Evolutionary conservation across 2,888 invertebrate species (phyloP).

Genomic region (Leptinotarsa haldemani): DNA sequence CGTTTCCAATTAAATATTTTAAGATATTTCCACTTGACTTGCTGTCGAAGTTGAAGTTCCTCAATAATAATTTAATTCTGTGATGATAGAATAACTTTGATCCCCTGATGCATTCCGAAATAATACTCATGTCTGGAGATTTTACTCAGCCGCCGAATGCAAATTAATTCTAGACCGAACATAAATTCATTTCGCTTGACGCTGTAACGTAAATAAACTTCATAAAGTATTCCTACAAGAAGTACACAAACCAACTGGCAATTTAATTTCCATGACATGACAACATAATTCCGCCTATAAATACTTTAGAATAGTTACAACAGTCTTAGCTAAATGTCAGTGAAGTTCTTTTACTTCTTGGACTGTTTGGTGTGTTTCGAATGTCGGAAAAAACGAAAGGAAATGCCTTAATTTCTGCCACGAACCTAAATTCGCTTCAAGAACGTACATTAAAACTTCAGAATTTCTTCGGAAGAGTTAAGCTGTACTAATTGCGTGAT

Average conservation of each 20-base stretch:
- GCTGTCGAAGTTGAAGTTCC: too few species aligned
- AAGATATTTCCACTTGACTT: too few species aligned
- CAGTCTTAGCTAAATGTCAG: slow-evolving; percentile 39
- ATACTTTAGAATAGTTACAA: slow-evolving; percentile 37
- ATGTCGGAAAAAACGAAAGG: slow-evolving; percentile 47
- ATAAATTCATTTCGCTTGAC: slow-evolving; percentile 14
- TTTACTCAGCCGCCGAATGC: background rate
- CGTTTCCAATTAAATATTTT: too few species aligned
- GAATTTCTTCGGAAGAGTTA: slow-evolving; percentile 63
- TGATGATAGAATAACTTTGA: too few species aligned
- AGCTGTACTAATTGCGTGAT: slow-evolving; percentile 65
- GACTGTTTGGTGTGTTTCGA: slow-evolving; percentile 47
- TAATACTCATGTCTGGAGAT: too few species aligned
- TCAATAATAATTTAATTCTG: too few species aligned
- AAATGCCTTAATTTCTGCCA: slow-evolving; percentile 51
- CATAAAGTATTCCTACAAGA: slow-evolving; percentile 15
- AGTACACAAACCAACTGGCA: slow-evolving; percentile 20
- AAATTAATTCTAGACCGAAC: background rate
- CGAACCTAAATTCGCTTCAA: slow-evolving; percentile 63
- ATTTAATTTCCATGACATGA: slow-evolving; percentile 34
- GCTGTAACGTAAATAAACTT: slow-evolving; percentile 8
- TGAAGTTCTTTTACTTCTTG: slow-evolving; percentile 44
- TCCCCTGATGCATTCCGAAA: too few species aligned
- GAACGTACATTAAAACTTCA: slow-evolving; percentile 65
- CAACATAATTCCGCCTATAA: slow-evolving; percentile 39